A percentile compares a stretch with the other conserved stretches of the same genome.
Evolutionary conservation across 2,797 vertebrate genomes (phyloP).

Genomic region (Acestrorhynchus altus): DNA sequence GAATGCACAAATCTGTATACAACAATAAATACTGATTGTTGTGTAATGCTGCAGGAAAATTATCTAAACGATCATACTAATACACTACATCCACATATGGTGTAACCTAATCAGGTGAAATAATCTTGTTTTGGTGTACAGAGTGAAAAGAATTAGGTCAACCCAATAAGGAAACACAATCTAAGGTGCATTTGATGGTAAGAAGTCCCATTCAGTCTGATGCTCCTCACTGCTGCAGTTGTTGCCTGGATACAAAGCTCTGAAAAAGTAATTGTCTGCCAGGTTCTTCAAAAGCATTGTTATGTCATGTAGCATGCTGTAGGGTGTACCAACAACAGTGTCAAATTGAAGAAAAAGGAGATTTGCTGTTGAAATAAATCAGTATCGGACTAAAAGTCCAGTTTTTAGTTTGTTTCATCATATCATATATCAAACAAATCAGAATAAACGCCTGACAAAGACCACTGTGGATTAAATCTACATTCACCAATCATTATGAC

Average conservation of each 20-base stretch:
- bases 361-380: slow-evolving; percentile 29
- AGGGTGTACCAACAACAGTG: slow-evolving; percentile 7
- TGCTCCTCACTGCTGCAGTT: slow-evolving; percentile 45
- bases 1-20: too few relatives aligned
- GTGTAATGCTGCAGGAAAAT: background rate
- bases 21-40: background rate
- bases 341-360: slow-evolving; percentile 11
- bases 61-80: slow-evolving; percentile 6
- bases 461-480: background rate
- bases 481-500: background rate
- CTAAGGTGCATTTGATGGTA: slow-evolving; percentile 57
- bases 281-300: slow-evolving; percentile 44
- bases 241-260: slow-evolving; percentile 63
- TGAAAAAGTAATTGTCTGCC: slow-evolving; percentile 52
- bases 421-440: too few relatives aligned
- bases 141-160: slow-evolving; percentile 58
- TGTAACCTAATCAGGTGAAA: slow-evolving; percentile 34
- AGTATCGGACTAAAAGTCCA: too few relatives aligned
- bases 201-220: slow-evolving; percentile 48
- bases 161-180: slow-evolving; percentile 55
- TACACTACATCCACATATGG: slow-evolving; percentile 12
- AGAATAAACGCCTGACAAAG: too few relatives aligned
- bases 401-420: background rate
- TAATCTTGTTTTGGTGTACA: slow-evolving; percentile 51
- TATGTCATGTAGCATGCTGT: slow-evolving; percentile 39